Evolutionary conservation across 2,888 invertebrate genomes (phyloP).

Genomic region (Acleris laterana): DNA sequence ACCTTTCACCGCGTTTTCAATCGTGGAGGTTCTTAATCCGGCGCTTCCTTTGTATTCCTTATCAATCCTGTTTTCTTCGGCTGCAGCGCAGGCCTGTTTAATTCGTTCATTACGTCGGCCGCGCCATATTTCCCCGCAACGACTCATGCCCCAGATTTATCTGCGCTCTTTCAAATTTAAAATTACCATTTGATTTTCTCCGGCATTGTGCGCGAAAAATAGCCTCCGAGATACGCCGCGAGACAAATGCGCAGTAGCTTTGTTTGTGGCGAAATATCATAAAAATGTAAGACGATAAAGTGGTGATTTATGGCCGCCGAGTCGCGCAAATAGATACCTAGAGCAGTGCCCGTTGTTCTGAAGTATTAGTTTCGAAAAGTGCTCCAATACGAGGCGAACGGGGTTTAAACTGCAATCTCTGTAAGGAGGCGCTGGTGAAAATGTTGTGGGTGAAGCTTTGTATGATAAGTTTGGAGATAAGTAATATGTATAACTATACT

Average conservation of each 20-base stretch:
- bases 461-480: too few relatives aligned
- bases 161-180: conserved; percentile 58
- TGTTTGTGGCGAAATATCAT: conserved; percentile 71
- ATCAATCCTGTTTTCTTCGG: not conserved
- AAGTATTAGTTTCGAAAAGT: not conserved
- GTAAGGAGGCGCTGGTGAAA: too few relatives aligned
- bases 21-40: too few relatives aligned
- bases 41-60: too few relatives aligned
- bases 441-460: too few relatives aligned
- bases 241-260: conserved; percentile 70
- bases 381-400: too few relatives aligned
- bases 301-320: conserved; percentile 57
- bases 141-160: conserved; percentile 34
- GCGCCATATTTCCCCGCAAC: conserved; percentile 27
- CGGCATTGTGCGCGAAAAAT: conserved; percentile 65
- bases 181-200: conserved; percentile 70
- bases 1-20: too few relatives aligned
- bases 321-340: conserved; percentile 35
- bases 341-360: conserved; percentile 1
- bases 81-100: conserved; percentile 19
- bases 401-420: too few relatives aligned
- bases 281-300: conserved; percentile 71
- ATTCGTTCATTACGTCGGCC: conserved; percentile 26
- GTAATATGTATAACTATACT: too few relatives aligned
- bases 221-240: conserved; percentile 60